A percentile compares a stretch with the other conserved stretches of the same genome.
phyloP scores from a whole-genome alignment of 2,113 vertebrate genomes.

The Stercorarius parasiticus region DNA sequence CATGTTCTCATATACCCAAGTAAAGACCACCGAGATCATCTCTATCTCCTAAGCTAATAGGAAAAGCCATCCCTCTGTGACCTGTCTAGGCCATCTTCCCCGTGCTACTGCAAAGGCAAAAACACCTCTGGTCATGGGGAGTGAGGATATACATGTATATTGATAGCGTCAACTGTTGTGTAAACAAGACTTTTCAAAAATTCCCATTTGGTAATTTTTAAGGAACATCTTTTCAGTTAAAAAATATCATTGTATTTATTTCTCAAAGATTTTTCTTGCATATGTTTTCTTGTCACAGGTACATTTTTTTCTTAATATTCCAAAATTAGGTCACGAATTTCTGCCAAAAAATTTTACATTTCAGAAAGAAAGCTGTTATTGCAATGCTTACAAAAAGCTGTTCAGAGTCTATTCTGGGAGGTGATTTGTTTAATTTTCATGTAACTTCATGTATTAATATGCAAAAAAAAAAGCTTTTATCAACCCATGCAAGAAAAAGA shows the following conservation, averaged over 20 bases:
- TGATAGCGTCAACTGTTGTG: not conserved
- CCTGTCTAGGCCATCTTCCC: not conserved
- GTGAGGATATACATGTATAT: rapidly evolving
- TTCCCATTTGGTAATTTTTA: not conserved
- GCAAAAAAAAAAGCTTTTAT: not conserved
- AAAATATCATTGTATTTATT: not conserved
- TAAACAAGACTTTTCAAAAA: not conserved
- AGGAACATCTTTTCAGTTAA: rapidly evolving
- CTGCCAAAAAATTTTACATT: not conserved
- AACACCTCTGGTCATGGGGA: rapidly evolving
- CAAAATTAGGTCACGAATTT: not conserved
- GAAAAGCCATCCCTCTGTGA: not conserved
- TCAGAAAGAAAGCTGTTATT: not conserved
- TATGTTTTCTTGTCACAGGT: not conserved
- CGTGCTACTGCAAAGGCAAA: not conserved
- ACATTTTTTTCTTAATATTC: not conserved
- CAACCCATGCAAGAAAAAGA: rapidly evolving
- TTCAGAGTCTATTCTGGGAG: not conserved
- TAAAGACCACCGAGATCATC: not conserved
- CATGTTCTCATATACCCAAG: not conserved
- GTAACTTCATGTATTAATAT: not conserved
- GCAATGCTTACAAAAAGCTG: not conserved
- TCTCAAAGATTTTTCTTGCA: not conserved
- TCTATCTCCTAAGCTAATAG: not conserved
- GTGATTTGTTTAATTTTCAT: not conserved